Conservation (phyloP, 2,113 vertebrate genomes). For the Pogonocichla stellata region DNA sequence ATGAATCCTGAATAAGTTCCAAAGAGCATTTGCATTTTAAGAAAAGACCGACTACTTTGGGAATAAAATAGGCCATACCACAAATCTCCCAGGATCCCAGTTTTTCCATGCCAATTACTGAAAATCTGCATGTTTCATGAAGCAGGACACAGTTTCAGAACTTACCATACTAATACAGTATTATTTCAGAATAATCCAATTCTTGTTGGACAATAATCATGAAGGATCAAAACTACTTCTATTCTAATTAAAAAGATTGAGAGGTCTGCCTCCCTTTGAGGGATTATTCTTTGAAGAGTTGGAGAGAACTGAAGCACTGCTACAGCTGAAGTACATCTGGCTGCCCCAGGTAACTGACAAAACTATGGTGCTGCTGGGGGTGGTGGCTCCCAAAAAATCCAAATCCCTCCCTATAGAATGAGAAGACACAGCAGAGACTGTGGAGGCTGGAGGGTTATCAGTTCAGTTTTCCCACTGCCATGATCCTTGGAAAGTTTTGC, state of each 20-base stretch:
- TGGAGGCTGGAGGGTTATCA: neutral
- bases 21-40: neutral
- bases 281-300: neutral
- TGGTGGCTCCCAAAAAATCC: neutral
- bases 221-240: neutral
- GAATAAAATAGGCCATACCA: neutral
- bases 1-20: neutral
- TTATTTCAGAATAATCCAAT: neutral
- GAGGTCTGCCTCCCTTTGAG: neutral
- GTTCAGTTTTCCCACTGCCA: neutral
- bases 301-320: neutral
- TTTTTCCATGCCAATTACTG: neutral
- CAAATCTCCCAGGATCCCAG: neutral
- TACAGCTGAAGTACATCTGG: neutral
- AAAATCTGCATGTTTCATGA: neutral
- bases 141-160: neutral
- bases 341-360: neutral
- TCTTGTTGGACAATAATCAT: constrained; percentile 3
- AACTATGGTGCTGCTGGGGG: neutral
- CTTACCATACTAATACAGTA: neutral
- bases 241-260: neutral
- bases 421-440: neutral
- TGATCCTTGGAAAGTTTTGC: neutral
- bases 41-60: neutral
- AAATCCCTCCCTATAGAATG: neutral